Percentiles rank a stretch among this genome's conserved stretches.
These are phyloP conservation scores for Myripristis murdjan DNA, from an alignment of 2,797 vertebrate genomes.

Conservation along the genomic window DNA sequence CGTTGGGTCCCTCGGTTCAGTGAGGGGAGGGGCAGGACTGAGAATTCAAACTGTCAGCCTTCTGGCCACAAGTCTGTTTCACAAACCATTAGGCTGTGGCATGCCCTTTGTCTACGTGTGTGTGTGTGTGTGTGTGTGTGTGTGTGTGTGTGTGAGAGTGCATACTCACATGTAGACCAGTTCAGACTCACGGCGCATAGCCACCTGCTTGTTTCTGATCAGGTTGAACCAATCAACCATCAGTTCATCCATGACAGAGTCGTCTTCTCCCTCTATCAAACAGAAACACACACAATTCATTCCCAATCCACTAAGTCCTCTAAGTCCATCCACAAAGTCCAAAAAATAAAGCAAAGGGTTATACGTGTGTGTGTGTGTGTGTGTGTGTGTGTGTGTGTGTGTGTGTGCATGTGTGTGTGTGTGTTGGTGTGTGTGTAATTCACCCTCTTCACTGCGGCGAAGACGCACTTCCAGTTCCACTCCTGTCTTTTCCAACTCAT, in stretches of 20 bases:
- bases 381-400: background rate
- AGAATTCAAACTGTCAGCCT: conserved; percentile 80
- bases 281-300: conserved; percentile 49
- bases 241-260: conserved; percentile 84
- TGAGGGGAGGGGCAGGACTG: conserved; percentile 61
- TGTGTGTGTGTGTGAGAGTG: conserved; percentile 26
- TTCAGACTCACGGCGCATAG: conserved; percentile 94
- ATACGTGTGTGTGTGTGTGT: background rate
- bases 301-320: conserved; percentile 10
- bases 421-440: conserved; percentile 30
- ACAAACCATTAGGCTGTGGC: conserved; percentile 55
- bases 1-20: conserved; percentile 13
- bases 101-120: conserved; percentile 32
- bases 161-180: conserved; percentile 95
- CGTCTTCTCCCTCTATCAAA: conserved; percentile 89
- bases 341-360: no score
- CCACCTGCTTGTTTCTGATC: conserved; percentile 94
- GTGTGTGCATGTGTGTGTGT: background rate
- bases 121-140: background rate
- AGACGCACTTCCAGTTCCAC: conserved; percentile 91
- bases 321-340: background rate
- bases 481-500: conserved; percentile 88
- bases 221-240: conserved; percentile 98
- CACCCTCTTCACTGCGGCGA: conserved; percentile 90
- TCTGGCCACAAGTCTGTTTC: conserved; percentile 79